Base-by-base conservation (phyloP, 2,888 invertebrate genomes). In the Cosmopolites sordidus region DNA sequence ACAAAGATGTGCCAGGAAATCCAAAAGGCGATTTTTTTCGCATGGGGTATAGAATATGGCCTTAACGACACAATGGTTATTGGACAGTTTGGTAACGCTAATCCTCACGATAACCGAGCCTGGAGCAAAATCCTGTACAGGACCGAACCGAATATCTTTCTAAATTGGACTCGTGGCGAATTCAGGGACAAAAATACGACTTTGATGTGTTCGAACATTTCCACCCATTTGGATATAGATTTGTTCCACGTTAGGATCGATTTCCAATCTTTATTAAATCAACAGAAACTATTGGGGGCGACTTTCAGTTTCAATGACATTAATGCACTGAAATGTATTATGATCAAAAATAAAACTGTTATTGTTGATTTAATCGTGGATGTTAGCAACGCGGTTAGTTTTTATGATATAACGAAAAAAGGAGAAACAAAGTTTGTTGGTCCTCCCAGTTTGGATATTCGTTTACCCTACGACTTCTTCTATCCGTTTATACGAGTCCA, bases 401-500 rank as follows among this genome's bases (percentile, higher is more conserved):
- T 73, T 60, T 67, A 65, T 38, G 82, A 83, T 65, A 73, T 78
- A 1, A 79, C 80, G 1, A 63, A 65, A 6, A 69, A 75, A 2
- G 75, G 79, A 6, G 64, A 70, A 1, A 70, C 69, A 43, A 73
- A 74, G 52, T 75, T 75, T 57, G 79, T 79, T 1, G 78, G 77
- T 56, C 75, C 79, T 37, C 83, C 83, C 2, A 74, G 76, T 29
- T 74, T 82, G 47, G 73, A 79, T 48, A 75, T 81, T 43, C 75
- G 75, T 61, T 70, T 83, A 43, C 83, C 83, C 1, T 71, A 77
- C 54, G 83, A 83, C 67, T 84, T 84, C 69, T 84, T 83, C 69
- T 83, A 83, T 65, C 83, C 84, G 1, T 80, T 80, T 60, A 61
- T 73, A 30, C 70, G 67, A 63, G 50, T 71, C 16, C 64, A 65